These are phyloP conservation scores for Rhagophthalmus giganteus DNA, from an alignment of 2,888 invertebrate genomes.

Conservation along the genomic window DNA sequence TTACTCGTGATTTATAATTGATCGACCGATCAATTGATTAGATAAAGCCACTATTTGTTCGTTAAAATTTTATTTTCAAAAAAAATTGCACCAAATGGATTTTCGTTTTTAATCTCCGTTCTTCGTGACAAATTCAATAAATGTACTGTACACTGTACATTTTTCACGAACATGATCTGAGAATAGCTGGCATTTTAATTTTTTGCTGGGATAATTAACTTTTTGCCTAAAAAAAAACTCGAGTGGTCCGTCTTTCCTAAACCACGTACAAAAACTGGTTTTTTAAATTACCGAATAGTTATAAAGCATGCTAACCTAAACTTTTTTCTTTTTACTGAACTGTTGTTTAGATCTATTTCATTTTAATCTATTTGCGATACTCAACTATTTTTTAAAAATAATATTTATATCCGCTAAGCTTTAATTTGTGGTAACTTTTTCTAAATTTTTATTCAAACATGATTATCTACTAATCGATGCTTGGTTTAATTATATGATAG, in stretches of 20 bases:
- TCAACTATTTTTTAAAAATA: no score
- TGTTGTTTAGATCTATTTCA: constrained; percentile 8
- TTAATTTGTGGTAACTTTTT: no score
- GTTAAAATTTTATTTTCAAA: background rate
- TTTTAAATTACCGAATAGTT: constrained; percentile 29
- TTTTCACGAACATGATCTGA: constrained; percentile 8
- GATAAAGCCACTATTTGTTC: no score
- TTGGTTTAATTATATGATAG: no score
- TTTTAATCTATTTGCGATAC: no score
- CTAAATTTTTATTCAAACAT: no score
- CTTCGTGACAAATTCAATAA: constrained; percentile 15
- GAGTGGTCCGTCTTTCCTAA: constrained; percentile 26
- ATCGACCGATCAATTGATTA: no score
- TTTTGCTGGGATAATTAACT: constrained; percentile 28
- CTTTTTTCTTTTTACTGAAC: constrained; percentile 15
- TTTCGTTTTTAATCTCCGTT: constrained; percentile 1
- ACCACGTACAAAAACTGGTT: constrained; percentile 28
- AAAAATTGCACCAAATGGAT: background rate
- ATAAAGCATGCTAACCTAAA: constrained; percentile 16
- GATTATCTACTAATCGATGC: no score
- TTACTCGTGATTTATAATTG: no score
- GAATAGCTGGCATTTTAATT: constrained; percentile 24
- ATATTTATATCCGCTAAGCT: no score
- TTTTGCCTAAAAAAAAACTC: constrained; percentile 27
- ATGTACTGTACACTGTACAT: constrained; percentile 12